Evolutionary conservation across 2,888 invertebrate species (phyloP), one percentile per base, ranked within the genome.

Genomic region (Digitonthophagus gazella): DNA sequence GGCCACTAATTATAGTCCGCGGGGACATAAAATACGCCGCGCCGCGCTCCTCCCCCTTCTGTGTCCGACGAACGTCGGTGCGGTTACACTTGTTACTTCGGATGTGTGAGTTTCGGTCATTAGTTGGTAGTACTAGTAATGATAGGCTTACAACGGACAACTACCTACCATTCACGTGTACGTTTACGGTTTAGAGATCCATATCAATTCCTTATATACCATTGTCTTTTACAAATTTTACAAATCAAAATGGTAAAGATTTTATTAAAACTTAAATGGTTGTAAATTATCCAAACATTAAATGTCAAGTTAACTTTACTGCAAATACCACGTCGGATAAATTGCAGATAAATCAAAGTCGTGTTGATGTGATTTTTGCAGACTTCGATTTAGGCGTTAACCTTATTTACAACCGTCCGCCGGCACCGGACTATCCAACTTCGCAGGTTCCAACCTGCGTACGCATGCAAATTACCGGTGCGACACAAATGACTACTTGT

Each of bases 1-100:
- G 75, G 72, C 70, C 76, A 72, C 75, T 78, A 78, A 78, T 78
- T 78, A 78, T 78, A 77, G 77, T 75, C 75, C 74, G 73, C 76
- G 76, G 75, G 73, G 77, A 78, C 77, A 78, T 78, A 77, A 78
- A 77, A 78, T 76, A 77, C 75, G 71, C 71, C 70, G 71, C 72
- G 72, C 74, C 70, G 74, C 74, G 73, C 76, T 74, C 75, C 75
- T 65, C 74, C 74, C 74, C 75, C 75, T 58, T 74, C 73, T 74
- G 19, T 15, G 15, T 20, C 16, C 61, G 18, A 20, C 3, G n/a
- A n/a, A 16, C 19, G 19, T 19, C 16, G 61, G 20, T 20, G 61
- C 61, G 61, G 72, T 70, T 70, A 71, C 71, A 73, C 71, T 73
- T 72, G 72, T 72, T 72, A 73, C 67, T 69, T 71, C 67, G 69